phyloP scores from a whole-genome alignment of 2,113 vertebrate species.

The Melanostigma gelatinosum region DNA sequence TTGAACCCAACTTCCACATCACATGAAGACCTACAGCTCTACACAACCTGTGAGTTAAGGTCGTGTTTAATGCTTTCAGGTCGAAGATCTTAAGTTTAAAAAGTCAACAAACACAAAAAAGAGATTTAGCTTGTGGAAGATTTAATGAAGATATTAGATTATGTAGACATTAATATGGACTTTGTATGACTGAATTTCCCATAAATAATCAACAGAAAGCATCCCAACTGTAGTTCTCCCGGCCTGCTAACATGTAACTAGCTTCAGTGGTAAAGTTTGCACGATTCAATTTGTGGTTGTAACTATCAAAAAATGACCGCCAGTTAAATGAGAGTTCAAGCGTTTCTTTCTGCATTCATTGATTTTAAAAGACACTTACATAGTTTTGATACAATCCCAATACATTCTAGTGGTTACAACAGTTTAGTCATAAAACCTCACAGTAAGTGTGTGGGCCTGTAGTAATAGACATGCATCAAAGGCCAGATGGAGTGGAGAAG shows the following conservation, averaged over 20 bases:
- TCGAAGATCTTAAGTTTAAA: neutral
- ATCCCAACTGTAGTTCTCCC: constrained; percentile 9
- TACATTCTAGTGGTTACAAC: constrained; percentile 90
- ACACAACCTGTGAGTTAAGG: constrained; percentile 11
- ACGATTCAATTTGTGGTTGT: constrained; percentile 64
- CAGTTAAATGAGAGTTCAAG: constrained; percentile 62
- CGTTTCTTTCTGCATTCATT: constrained; percentile 79
- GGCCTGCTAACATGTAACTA: constrained; percentile 25
- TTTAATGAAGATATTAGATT: constrained; percentile 24
- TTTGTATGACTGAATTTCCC: neutral
- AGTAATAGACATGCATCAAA: constrained; percentile 71
- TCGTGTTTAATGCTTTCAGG: neutral
- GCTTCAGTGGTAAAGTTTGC: constrained; percentile 71
- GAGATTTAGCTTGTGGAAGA: constrained; percentile 15
- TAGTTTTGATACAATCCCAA: constrained; percentile 78
- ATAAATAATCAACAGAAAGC: neutral
- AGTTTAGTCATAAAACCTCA: constrained; percentile 69
- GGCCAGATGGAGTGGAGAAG: constrained; percentile 63
- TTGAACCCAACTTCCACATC: constrained; percentile 9
- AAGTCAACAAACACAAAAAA: neutral
- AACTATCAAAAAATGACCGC: constrained; percentile 65
- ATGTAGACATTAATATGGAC: neutral
- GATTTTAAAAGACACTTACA: constrained; percentile 80
- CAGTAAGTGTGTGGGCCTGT: constrained; percentile 48
- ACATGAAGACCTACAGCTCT: neutral